A percentile compares a stretch with the other conserved stretches of the same genome.
These are phyloP conservation scores for Prosopocoilus inquinatus DNA, from an alignment of 2,888 invertebrate species.

Conservation along the genomic window DNA sequence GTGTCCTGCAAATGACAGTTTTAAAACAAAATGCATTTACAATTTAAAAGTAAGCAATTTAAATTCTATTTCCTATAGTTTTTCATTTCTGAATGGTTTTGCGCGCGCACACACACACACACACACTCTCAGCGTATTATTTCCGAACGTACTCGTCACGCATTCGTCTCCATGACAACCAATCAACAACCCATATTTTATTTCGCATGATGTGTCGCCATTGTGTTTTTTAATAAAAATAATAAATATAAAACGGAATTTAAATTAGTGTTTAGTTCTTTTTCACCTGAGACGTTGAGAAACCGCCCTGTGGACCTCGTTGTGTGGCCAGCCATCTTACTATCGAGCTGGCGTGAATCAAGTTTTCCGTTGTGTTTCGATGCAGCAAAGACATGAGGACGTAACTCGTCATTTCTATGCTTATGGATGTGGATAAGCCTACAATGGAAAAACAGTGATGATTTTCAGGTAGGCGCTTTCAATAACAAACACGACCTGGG, in stretches of 20 bases:
- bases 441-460: slow-evolving; percentile 12
- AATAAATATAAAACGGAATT: no score
- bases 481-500: slow-evolving; percentile 37
- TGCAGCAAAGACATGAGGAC: slow-evolving; percentile 59
- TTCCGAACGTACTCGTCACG: no score
- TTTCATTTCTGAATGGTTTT: no score
- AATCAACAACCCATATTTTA: no score
- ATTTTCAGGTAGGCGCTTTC: not conserved
- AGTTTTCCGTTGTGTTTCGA: slow-evolving; percentile 53
- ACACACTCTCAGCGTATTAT: no score
- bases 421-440: slow-evolving; percentile 56
- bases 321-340: slow-evolving; percentile 72
- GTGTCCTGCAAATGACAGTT: slow-evolving; percentile 52
- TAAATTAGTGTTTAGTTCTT: not conserved
- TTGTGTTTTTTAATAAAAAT: no score
- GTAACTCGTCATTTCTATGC: slow-evolving; percentile 69
- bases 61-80: no score
- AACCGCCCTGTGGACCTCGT: slow-evolving; percentile 67
- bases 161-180: no score
- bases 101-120: no score
- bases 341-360: slow-evolving; percentile 59
- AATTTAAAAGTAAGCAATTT: no score
- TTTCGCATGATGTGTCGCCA: no score
- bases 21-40: no score
- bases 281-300: slow-evolving; percentile 69